Evolutionary conservation across 2,888 invertebrate genomes (phyloP), one percentile per base, ranked within the genome.

Genomic region (Drosophila conformis): DNA sequence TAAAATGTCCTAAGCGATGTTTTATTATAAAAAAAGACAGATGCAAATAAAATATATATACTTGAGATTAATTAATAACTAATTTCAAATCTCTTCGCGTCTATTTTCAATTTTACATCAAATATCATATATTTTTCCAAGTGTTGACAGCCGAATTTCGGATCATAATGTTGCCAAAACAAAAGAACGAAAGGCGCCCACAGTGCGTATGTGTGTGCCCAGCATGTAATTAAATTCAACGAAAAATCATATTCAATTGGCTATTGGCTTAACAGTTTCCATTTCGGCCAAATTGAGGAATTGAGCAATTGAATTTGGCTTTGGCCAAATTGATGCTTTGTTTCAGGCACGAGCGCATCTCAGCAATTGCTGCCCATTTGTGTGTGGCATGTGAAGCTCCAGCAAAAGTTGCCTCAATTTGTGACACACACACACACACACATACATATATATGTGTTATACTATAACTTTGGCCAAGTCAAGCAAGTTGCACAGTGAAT

Each of bases 281-380:
- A 42, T 42, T 42, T 57, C 33, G 40, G 0, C 21, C 15, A 38
- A 25, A 38, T 38, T 29, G 29, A 29, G 27, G 57, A 57, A 11
- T 69, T 62, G 51, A 48, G 57, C 54, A 78, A 78, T 78, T 78
- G 74, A 68, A 74, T 73, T 78, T 58, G 42, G 42, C 11, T 59
- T 74, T 61, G 48, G 61, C 42, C 64, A 71, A 76, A 70, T 75
- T 75, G 75, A 66, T 70, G 66, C 54, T 70, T 75, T 76, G 75
- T 76, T 76, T 75, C 76, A 75, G 70, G 70, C 75, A 75, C 75
- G 75, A 76, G 65, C 51, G 58, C 54, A 60, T 62, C 74, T 42
- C 59, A 75, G 70, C 75, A 76, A 75, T 76, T 67, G 75, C 75
- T 60, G 38, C 46, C 33, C 57, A 65, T 74, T 69, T 75, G 38